Evolutionary conservation across 2,797 vertebrate species (phyloP), one percentile per base, ranked within the genome.

Genomic region (Scomberomorus guttatus): DNA sequence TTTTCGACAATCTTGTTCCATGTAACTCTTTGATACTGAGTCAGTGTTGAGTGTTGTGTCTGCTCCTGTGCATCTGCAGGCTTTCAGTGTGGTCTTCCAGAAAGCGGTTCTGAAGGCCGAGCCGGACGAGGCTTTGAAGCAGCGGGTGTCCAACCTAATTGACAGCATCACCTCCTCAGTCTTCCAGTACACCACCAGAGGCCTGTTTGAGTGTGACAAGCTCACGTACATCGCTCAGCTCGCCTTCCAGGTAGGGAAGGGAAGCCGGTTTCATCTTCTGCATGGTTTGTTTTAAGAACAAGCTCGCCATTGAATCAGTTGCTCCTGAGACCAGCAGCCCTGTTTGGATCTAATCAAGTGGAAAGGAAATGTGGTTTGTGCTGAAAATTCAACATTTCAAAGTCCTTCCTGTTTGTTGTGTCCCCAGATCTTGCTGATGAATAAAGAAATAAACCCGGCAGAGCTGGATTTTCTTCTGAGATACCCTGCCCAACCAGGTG

Each of bases 391-490:
- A 75, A 48, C 44, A 51, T 75, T 65, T 80, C 25, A 4, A 37
- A 54, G 17, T 68, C 59, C 20, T 69, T 70, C 57, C 56, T 81
- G 71, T 70, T 84, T 88, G 84, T 85, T 60, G 54, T 87, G 76
- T 85, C 60, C 68, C 55, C 83, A 98, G 97, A 95, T 97, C 64
- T 95, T 99, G 84, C 91, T 98, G 82, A 95, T 95, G 95, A 97
- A 92, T 89, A 96, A 97, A 88, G 97, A 98, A 92, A 96, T 98
- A 64, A 89, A 92, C 66, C 22, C 91, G 0, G 86, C 59, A 9
- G 98, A 99, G 86, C 82, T 99, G 87, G 97, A 99, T 89, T 99
- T 99, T 88, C 95, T 99, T 20, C 95, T 99, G 72, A 95, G 97
- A 52, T 97, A 96, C 86, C 97, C 98, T 7, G 94, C 95, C 68